phyloP scores from a whole-genome alignment of 2,113 vertebrate genomes.

The Etia nguti region DNA sequence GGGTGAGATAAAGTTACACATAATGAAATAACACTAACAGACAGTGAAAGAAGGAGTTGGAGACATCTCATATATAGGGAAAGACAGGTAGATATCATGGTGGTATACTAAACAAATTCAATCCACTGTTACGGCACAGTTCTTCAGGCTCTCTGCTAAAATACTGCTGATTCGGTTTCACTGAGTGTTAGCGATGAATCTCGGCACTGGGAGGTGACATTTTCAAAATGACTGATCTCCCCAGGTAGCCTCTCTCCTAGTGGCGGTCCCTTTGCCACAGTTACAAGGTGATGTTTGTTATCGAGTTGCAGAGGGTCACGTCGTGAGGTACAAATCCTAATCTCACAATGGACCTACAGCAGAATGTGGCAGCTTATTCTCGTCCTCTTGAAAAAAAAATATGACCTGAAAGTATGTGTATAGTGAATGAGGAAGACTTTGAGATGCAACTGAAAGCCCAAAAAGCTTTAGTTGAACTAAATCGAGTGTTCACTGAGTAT shows the following conservation, averaged over 20 bases:
- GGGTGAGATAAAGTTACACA: constrained; percentile 27
- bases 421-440: neutral
- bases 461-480: neutral
- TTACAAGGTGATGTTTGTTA: neutral
- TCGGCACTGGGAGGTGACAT: neutral
- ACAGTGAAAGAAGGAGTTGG: neutral
- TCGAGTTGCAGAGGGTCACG: neutral
- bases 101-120: neutral
- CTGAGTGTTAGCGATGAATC: neutral
- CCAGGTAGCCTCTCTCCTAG: neutral
- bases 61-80: constrained; percentile 9
- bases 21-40: constrained; percentile 3
- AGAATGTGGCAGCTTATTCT: neutral
- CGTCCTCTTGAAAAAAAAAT: neutral
- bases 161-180: neutral
- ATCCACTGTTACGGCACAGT: neutral
- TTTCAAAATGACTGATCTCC: neutral
- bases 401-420: neutral
- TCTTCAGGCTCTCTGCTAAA: neutral
- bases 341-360: neutral
- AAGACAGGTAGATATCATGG: neutral
- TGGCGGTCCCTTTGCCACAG: neutral
- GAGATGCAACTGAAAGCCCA: neutral
- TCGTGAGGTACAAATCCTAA: neutral
- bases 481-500: neutral